Conservation (phyloP, 2,113 vertebrate genomes). For the Grammomys dolichurus region DNA sequence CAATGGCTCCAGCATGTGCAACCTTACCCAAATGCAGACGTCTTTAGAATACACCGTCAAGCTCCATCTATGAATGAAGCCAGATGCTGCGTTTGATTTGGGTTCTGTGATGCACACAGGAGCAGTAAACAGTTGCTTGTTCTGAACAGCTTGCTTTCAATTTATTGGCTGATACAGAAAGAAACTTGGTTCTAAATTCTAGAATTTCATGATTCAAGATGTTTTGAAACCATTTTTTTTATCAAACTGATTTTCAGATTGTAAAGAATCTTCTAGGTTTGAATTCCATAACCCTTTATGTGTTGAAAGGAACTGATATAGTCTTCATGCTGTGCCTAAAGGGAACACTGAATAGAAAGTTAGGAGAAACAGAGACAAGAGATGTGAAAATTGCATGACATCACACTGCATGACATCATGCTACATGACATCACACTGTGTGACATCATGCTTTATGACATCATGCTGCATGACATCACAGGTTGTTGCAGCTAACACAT, state of each 20-base stretch:
- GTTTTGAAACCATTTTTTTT: background rate
- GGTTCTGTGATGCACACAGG: background rate
- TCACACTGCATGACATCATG: background rate
- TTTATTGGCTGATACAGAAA: background rate
- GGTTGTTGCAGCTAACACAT: background rate
- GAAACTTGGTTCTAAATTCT: background rate
- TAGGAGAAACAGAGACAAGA: background rate
- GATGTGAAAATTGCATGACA: background rate
- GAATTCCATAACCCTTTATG: background rate
- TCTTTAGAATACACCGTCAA: too few species aligned
- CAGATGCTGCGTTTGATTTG: background rate
- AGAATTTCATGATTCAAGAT: background rate
- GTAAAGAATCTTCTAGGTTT: background rate
- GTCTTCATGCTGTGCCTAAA: background rate
- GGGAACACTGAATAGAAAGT: background rate
- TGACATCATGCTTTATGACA: background rate
- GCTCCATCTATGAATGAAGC: accelerated
- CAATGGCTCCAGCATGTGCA: accelerated
- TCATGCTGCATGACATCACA: background rate
- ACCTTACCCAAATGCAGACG: accelerated
- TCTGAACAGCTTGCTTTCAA: background rate
- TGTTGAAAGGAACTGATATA: background rate
- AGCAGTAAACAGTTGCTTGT: accelerated
- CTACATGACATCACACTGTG: background rate
- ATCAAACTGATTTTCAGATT: background rate